Percentiles rank a stretch among this genome's conserved stretches.
These are phyloP conservation scores for Paracanthobrama guichenoti DNA, from an alignment of 2,113 vertebrate species.

Conservation along the genomic window DNA sequence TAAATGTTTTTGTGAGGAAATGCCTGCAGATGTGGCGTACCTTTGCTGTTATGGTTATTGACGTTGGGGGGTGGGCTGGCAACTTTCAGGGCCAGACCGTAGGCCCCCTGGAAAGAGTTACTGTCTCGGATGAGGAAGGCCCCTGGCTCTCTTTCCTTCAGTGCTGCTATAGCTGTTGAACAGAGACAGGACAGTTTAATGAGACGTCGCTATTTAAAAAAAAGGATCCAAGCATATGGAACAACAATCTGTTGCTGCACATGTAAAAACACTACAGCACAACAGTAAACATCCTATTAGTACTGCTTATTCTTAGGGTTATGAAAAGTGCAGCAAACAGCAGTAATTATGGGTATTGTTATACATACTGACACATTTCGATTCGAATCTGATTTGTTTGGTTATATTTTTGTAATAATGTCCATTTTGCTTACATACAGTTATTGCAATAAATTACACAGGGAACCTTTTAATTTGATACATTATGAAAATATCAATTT, in stretches of 20 bases:
- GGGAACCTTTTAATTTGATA: background rate
- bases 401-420: background rate
- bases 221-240: slow-evolving; percentile 35
- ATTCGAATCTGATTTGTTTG: background rate
- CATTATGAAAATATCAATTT: background rate
- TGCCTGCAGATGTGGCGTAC: slow-evolving; percentile 64
- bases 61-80: slow-evolving; percentile 82
- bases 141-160: slow-evolving; percentile 87
- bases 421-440: too few relatives aligned
- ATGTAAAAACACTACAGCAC: slow-evolving; percentile 5
- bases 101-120: slow-evolving; percentile 92
- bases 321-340: background rate
- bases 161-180: slow-evolving; percentile 79
- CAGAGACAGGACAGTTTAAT: slow-evolving; percentile 11
- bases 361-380: background rate
- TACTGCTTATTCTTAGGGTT: background rate
- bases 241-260: slow-evolving; percentile 14
- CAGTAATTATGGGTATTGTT: background rate
- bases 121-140: slow-evolving; percentile 90
- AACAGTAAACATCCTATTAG: slow-evolving; percentile 1
- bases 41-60: slow-evolving; percentile 81
- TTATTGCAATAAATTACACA: background rate
- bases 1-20: background rate
- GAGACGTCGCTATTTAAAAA: background rate
- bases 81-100: slow-evolving; percentile 90